These are phyloP conservation scores for Smutsia gigantea DNA, from an alignment of 2,797 vertebrate species.

Conservation along the genomic window DNA sequence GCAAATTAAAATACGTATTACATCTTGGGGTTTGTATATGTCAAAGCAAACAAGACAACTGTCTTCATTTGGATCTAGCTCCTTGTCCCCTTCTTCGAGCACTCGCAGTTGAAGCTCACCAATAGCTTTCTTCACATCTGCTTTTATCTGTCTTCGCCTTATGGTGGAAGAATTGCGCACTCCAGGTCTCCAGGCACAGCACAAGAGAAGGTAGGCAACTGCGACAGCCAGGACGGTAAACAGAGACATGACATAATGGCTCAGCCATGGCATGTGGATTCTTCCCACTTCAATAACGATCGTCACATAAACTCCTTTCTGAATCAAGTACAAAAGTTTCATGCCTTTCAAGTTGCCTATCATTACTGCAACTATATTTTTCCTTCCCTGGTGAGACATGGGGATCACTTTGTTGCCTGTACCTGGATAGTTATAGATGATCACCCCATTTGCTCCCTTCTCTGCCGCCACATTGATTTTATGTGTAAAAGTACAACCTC, in stretches of 20 bases:
- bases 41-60: slow-evolving; percentile 75
- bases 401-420: slow-evolving; percentile 43
- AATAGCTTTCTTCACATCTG: slow-evolving; percentile 70
- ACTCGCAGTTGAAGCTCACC: slow-evolving; percentile 70
- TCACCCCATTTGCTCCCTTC: slow-evolving; percentile 73
- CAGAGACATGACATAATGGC: slow-evolving; percentile 64
- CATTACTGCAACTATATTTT: slow-evolving; percentile 75
- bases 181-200: slow-evolving; percentile 61
- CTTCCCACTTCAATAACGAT: slow-evolving; percentile 79
- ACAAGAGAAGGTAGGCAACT: slow-evolving; percentile 67
- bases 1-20: slow-evolving; percentile 74
- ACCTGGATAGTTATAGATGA: slow-evolving; percentile 67
- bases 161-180: slow-evolving; percentile 36
- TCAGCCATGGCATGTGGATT: slow-evolving; percentile 76
- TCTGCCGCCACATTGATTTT: slow-evolving; percentile 62
- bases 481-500: slow-evolving; percentile 67
- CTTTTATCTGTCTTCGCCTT: slow-evolving; percentile 67
- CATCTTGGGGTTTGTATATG: slow-evolving; percentile 70
- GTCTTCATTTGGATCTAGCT: slow-evolving; percentile 63
- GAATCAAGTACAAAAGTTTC: slow-evolving; percentile 78
- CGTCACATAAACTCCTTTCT: slow-evolving; percentile 69
- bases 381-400: slow-evolving; percentile 70
- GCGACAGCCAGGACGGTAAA: slow-evolving; percentile 80
- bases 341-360: slow-evolving; percentile 80
- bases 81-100: slow-evolving; percentile 77